These are phyloP conservation scores for Podotricha telesiphe DNA, from an alignment of 2,888 invertebrate species.

Conservation along the genomic window DNA sequence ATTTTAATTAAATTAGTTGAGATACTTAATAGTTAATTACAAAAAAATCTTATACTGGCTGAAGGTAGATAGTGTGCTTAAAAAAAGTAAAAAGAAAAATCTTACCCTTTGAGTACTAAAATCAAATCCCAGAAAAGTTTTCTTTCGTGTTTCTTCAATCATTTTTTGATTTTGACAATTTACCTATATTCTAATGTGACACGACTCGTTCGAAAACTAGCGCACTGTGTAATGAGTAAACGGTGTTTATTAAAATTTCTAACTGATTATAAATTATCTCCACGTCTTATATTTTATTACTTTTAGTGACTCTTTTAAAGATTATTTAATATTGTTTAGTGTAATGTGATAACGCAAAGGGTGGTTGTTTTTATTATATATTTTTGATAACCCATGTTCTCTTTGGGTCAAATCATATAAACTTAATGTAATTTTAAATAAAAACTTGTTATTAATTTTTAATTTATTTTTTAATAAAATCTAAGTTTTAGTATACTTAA, in stretches of 20 bases:
- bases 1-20: conserved; percentile 1
- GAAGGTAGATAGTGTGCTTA: not conserved
- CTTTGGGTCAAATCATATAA: not conserved
- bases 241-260: conserved; percentile 29
- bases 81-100: conserved; percentile 43
- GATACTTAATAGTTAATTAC: not conserved
- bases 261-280: conserved; percentile 30
- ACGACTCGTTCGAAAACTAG: conserved; percentile 48
- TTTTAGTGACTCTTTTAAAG: conserved; percentile 22
- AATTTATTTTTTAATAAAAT: no score
- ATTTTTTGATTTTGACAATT: conserved; percentile 73
- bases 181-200: conserved; percentile 40
- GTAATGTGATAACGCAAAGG: conserved; percentile 34
- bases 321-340: conserved; percentile 26
- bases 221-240: conserved; percentile 38
- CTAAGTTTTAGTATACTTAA: no score
- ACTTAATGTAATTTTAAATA: not conserved
- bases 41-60: not conserved
- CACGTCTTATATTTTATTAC: conserved; percentile 31
- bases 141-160: conserved; percentile 66
- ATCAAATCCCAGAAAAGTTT: conserved; percentile 91
- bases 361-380: conserved; percentile 17
- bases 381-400: conserved; percentile 13
- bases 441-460: not conserved
- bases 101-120: conserved; percentile 94